A percentile compares a stretch with the other conserved stretches of the same genome.
Evolutionary conservation across 2,797 vertebrate genomes (phyloP).

Genomic region (Myripristis murdjan): DNA sequence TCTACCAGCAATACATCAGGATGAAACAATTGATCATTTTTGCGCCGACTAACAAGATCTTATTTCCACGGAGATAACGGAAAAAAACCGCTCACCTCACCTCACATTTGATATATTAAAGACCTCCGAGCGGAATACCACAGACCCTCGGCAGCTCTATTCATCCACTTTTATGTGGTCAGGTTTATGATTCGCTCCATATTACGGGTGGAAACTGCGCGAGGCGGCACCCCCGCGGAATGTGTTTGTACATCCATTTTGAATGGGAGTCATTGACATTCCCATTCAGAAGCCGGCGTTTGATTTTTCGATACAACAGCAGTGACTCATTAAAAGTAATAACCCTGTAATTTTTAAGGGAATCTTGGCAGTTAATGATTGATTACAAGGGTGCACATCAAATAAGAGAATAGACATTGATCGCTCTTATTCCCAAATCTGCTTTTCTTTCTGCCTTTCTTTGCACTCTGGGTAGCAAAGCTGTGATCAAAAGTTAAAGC

Average conservation of each 20-base stretch:
- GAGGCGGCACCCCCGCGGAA: not conserved
- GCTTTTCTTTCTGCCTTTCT: not conserved
- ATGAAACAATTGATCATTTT: not conserved
- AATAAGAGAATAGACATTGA: slow-evolving; percentile 58
- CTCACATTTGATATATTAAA: not conserved
- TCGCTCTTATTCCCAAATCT: slow-evolving; percentile 5
- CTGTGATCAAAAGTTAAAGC: not conserved
- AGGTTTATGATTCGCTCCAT: not conserved
- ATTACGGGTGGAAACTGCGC: not conserved
- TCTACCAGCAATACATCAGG: slow-evolving; percentile 37
- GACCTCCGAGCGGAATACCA: not conserved
- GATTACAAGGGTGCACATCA: slow-evolving; percentile 40
- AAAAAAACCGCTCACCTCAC: not conserved
- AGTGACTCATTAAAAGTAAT: slow-evolving; percentile 49
- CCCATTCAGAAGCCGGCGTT: slow-evolving; percentile 1
- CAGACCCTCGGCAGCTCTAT: not conserved
- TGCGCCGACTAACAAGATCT: not conserved
- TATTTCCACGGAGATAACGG: not conserved
- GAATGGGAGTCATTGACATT: not conserved
- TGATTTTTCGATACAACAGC: slow-evolving; percentile 38
- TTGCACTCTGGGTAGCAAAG: not conserved
- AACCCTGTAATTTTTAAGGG: slow-evolving; percentile 50
- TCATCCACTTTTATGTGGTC: not conserved
- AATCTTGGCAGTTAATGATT: slow-evolving; percentile 44
- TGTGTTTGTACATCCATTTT: not conserved